Conservation (phyloP, 2,797 vertebrate species). For the Vireo griseus region DNA sequence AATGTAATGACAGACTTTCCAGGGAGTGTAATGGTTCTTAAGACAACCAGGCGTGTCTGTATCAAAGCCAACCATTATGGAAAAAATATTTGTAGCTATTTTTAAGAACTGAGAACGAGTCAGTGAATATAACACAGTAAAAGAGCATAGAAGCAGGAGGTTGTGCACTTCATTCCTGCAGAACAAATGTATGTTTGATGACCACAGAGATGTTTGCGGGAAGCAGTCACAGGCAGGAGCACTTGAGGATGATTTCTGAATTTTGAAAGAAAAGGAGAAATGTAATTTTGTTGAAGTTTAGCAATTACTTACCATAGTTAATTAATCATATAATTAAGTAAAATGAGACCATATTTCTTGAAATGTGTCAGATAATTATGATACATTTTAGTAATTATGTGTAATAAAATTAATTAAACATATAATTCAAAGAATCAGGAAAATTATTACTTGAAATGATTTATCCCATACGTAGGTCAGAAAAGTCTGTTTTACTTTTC, state of each 20-base stretch:
- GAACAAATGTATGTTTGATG: not conserved
- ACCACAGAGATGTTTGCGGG: not conserved
- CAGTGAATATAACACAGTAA: not conserved
- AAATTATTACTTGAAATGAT: slow-evolving; percentile 53
- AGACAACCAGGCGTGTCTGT: not conserved
- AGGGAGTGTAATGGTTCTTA: not conserved
- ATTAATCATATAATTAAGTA: slow-evolving; percentile 69
- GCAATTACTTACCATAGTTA: slow-evolving; percentile 60
- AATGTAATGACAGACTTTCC: not conserved
- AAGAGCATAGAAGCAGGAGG: not conserved
- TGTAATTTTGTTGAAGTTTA: slow-evolving; percentile 51
- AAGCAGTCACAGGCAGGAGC: not conserved
- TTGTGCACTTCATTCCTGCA: not conserved
- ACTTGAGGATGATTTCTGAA: not conserved
- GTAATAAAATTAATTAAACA: slow-evolving; percentile 71
- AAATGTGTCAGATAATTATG: slow-evolving; percentile 69
- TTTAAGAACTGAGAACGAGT: not conserved
- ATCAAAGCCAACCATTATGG: not conserved
- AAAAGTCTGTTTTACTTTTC: slow-evolving; percentile 29
- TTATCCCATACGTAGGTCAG: slow-evolving; percentile 4
- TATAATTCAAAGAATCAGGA: slow-evolving; percentile 59
- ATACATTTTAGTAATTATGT: slow-evolving; percentile 65
- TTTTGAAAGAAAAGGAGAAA: slow-evolving; percentile 39
- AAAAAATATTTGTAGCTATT: not conserved
- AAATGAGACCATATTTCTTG: slow-evolving; percentile 64